phyloP scores from a whole-genome alignment of 1,140 invertebrate genomes.

The Cyphomyrmex costatus region DNA sequence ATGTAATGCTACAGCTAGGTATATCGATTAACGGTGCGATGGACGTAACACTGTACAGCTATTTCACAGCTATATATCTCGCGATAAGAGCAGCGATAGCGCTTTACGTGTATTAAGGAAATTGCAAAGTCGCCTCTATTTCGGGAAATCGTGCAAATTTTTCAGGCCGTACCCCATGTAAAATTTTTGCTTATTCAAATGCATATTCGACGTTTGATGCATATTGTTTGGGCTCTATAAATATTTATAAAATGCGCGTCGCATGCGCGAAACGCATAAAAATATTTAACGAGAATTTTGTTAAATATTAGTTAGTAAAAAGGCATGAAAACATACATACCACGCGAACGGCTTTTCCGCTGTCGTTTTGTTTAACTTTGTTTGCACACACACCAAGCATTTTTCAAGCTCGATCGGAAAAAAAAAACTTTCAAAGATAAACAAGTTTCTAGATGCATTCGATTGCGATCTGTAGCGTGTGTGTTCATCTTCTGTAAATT shows the following conservation, averaged over 20 bases:
- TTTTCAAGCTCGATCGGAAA: neutral
- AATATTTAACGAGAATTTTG: conserved; percentile 64
- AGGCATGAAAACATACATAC: conserved; percentile 47
- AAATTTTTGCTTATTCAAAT: conserved; percentile 44
- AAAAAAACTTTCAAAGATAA: conserved; percentile 16
- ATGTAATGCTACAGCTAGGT: conserved; percentile 62
- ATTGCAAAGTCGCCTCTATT: conserved; percentile 29
- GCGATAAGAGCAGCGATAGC: conserved; percentile 27
- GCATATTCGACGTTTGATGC: conserved; percentile 51
- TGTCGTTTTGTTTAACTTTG: conserved; percentile 35
- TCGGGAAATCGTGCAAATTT: conserved; percentile 18
- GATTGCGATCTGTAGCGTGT: neutral
- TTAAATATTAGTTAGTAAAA: conserved; percentile 59
- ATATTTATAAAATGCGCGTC: conserved; percentile 50
- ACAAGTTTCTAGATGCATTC: conserved; percentile 9
- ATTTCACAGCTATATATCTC: neutral
- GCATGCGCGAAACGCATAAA: conserved; percentile 31
- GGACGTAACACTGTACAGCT: conserved; percentile 24
- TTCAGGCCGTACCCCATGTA: conserved; percentile 2
- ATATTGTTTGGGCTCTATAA: conserved; percentile 57
- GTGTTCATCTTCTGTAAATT: conserved; percentile 21
- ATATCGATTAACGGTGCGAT: conserved; percentile 59
- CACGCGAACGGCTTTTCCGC: conserved; percentile 6
- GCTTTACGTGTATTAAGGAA: conserved; percentile 39
- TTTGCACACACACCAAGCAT: neutral